Conservation (phyloP, 1,140 invertebrate species). For the Platorchestia sp. region DNA sequence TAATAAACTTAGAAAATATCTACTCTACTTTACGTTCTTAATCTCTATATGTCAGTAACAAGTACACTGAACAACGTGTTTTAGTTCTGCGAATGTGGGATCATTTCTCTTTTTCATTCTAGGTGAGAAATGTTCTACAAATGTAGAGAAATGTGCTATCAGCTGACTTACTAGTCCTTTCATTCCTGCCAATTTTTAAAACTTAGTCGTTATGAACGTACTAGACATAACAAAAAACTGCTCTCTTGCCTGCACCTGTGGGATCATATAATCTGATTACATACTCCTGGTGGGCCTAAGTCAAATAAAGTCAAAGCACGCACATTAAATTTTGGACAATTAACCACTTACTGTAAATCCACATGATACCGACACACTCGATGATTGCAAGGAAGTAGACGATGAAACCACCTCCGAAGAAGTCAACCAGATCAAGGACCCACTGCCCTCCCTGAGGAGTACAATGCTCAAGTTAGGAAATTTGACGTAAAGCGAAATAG, state of each 20-base stretch:
- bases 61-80: too few species aligned
- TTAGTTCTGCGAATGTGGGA: too few species aligned
- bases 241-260: neutral
- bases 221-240: neutral
- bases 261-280: neutral
- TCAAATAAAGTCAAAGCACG: neutral
- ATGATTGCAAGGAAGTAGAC: slow-evolving; percentile 81
- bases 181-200: neutral
- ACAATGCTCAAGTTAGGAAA: neutral
- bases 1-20: too few species aligned
- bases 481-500: neutral
- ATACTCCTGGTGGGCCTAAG: neutral
- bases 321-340: neutral
- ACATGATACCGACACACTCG: slow-evolving; percentile 71
- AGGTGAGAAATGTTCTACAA: neutral
- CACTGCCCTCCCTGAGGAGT: slow-evolving; percentile 78
- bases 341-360: slow-evolving; percentile 70
- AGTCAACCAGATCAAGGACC: slow-evolving; percentile 86
- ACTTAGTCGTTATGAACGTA: neutral
- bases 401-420: slow-evolving; percentile 84
- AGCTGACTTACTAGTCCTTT: neutral
- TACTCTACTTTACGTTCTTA: too few species aligned
- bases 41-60: too few species aligned
- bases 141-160: too few species aligned
- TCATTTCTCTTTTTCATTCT: neutral